Conservation (phyloP, 2,797 vertebrate species). For the Oophaga sylvatica region DNA sequence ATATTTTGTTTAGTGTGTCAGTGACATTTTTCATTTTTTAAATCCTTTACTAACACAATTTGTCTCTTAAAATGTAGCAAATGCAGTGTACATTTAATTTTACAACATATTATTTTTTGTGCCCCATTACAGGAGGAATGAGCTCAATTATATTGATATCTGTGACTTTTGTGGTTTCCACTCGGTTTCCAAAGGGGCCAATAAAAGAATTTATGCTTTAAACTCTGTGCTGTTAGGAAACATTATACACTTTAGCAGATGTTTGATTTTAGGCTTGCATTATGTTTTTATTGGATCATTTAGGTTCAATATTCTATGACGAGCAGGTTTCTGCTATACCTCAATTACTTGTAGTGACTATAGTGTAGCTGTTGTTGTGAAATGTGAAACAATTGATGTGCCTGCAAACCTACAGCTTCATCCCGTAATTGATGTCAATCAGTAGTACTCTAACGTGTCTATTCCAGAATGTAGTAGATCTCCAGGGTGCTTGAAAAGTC, state of each 20-base stretch:
- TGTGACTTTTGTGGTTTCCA: too few relatives aligned
- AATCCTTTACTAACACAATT: too few relatives aligned
- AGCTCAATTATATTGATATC: too few relatives aligned
- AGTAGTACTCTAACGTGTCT: background rate
- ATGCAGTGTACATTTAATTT: too few relatives aligned
- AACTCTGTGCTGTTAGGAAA: background rate
- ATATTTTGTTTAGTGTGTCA: too few relatives aligned
- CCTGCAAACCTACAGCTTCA: constrained; percentile 4
- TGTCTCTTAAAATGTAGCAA: too few relatives aligned
- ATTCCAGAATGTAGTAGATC: background rate
- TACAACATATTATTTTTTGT: too few relatives aligned
- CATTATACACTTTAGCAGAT: background rate
- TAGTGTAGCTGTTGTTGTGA: background rate
- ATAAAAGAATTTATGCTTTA: too few relatives aligned
- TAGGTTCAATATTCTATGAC: background rate
- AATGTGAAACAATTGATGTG: constrained; percentile 7
- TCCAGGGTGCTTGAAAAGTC: background rate
- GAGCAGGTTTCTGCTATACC: background rate
- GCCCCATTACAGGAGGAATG: too few relatives aligned
- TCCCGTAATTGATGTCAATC: constrained; percentile 11
- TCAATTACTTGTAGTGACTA: background rate
- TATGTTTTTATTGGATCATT: background rate
- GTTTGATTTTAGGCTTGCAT: background rate
- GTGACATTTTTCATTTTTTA: too few relatives aligned
- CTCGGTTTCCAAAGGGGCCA: too few relatives aligned